Evolutionary conservation across 2,113 vertebrate species (phyloP).

Genomic region (Oreochromis niloticus): DNA sequence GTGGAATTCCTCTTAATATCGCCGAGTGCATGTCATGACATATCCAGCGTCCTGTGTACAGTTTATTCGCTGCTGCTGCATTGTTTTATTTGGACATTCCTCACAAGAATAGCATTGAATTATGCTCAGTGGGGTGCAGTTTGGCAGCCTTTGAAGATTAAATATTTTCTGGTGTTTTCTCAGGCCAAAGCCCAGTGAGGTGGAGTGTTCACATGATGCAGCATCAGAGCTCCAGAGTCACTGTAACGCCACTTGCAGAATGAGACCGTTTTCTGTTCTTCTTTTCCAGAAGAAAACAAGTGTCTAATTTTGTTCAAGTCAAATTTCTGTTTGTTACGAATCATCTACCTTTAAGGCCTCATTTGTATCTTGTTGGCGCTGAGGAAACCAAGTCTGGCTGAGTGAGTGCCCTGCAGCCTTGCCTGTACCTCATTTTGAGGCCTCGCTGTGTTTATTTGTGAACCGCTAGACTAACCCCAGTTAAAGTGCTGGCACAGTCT

Average conservation of each 20-base stretch:
- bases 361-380: neutral
- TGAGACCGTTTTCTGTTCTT: neutral
- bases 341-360: neutral
- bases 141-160: slow-evolving; percentile 56
- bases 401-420: neutral
- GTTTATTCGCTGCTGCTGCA: slow-evolving; percentile 50
- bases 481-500: neutral
- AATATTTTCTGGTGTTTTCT: slow-evolving; percentile 61
- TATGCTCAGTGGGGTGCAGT: slow-evolving; percentile 44
- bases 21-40: slow-evolving; percentile 41
- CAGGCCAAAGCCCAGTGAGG: slow-evolving; percentile 14
- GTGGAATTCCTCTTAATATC: slow-evolving; percentile 37
- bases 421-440: neutral
- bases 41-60: slow-evolving; percentile 51
- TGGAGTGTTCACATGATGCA: neutral
- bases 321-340: neutral
- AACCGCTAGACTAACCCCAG: neutral
- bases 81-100: slow-evolving; percentile 73
- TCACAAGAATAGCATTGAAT: slow-evolving; percentile 63
- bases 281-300: neutral
- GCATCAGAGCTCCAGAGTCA: neutral
- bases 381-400: neutral
- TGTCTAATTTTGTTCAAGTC: neutral
- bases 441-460: neutral
- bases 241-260: neutral